Evolutionary conservation across 2,888 invertebrate genomes (phyloP).

Genomic region (Machimus atricapillus): DNA sequence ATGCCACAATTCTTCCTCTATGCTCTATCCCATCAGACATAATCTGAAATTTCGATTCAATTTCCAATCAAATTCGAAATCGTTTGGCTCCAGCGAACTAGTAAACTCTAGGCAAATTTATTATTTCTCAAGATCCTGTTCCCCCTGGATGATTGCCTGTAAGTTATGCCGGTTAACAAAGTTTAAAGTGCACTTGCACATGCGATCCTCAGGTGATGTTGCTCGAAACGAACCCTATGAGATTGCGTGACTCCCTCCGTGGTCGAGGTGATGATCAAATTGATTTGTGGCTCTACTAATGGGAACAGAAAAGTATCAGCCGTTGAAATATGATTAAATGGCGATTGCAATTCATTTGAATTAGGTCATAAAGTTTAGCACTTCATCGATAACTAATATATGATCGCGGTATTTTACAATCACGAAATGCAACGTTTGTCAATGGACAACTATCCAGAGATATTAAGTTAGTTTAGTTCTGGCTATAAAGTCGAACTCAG

Average conservation of each 20-base stretch:
- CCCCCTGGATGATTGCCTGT: background rate
- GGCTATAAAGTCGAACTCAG: background rate
- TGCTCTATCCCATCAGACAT: background rate
- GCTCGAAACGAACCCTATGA: background rate
- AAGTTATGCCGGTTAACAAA: background rate
- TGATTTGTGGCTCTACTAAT: slow-evolving; percentile 13
- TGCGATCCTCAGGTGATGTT: background rate
- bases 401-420: background rate
- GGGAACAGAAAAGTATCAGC: background rate
- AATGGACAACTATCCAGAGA: background rate
- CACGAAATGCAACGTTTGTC: background rate
- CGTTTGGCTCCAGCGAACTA: background rate
- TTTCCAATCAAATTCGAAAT: background rate
- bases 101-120: background rate
- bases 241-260: slow-evolving; percentile 14
- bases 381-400: background rate
- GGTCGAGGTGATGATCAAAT: background rate
- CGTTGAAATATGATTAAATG: slow-evolving; percentile 3
- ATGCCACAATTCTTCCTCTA: background rate
- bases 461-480: background rate
- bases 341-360: background rate
- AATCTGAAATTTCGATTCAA: background rate
- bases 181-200: slow-evolving; percentile 20
- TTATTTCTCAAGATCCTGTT: background rate
- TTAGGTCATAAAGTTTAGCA: slow-evolving; percentile 11